Conservation (phyloP, 2,888 invertebrate species). For the Drosophila kanekoi region DNA sequence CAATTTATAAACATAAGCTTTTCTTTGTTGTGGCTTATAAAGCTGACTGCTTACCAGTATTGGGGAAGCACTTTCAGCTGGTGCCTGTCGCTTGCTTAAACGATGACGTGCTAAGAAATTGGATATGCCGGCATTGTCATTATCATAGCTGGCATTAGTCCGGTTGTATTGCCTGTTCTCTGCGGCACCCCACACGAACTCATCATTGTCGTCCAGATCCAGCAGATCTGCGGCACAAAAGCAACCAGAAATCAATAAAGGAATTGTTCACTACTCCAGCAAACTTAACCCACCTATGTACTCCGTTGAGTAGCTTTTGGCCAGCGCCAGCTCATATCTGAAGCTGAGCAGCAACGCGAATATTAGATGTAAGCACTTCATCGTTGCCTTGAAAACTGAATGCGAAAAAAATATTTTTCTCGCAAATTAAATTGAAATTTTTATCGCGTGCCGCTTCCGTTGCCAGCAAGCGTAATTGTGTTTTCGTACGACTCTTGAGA, state of each 20-base stretch:
- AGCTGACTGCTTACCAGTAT: slow-evolving; percentile 59
- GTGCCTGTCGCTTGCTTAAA: slow-evolving; percentile 72
- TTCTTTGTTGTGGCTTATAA: neutral
- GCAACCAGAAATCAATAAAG: slow-evolving; percentile 4
- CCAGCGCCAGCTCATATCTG: slow-evolving; percentile 2
- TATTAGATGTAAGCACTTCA: slow-evolving; percentile 37
- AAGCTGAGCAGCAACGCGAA: slow-evolving; percentile 28
- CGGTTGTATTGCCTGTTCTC: slow-evolving; percentile 65
- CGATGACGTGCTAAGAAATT: slow-evolving; percentile 65
- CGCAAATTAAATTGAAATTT: slow-evolving; percentile 26
- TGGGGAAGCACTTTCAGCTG: slow-evolving; percentile 25
- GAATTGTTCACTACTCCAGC: neutral
- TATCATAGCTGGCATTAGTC: slow-evolving; percentile 33
- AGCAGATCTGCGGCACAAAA: slow-evolving; percentile 72
- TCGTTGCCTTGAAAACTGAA: slow-evolving; percentile 27
- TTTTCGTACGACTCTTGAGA: slow-evolving; percentile 11
- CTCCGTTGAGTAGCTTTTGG: slow-evolving; percentile 52
- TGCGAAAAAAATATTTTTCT: slow-evolving; percentile 9
- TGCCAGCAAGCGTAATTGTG: slow-evolving; percentile 34
- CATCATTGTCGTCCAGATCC: slow-evolving; percentile 75
- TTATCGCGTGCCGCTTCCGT: slow-evolving; percentile 71
- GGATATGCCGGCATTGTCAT: slow-evolving; percentile 21
- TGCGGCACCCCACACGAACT: slow-evolving; percentile 73
- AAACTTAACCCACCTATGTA: slow-evolving; percentile 63
- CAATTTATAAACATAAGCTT: neutral